These are phyloP conservation scores for Pammene fasciana DNA, from an alignment of 2,888 invertebrate species.

Conservation along the genomic window DNA sequence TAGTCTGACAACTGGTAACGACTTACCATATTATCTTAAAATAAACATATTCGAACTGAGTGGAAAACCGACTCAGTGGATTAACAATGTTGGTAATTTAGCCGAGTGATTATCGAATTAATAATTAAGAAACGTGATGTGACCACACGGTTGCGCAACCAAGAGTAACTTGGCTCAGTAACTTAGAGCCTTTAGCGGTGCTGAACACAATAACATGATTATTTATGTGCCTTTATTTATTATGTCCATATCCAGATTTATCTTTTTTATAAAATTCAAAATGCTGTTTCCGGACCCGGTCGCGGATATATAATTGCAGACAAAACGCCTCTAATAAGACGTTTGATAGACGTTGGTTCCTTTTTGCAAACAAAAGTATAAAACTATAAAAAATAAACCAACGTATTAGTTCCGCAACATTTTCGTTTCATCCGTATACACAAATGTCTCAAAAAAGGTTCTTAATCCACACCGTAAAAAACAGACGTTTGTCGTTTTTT, in stretches of 20 bases:
- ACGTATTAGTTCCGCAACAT: constrained; percentile 19
- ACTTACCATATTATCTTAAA: constrained; percentile 7
- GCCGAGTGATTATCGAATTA: constrained; percentile 11
- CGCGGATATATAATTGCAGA: constrained; percentile 15
- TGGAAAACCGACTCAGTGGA: not conserved
- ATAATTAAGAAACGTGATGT: constrained; percentile 12
- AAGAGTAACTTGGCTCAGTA: not conserved
- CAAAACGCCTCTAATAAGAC: constrained; percentile 21
- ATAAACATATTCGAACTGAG: not conserved
- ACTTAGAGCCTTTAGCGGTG: too few species aligned
- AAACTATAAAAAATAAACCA: constrained; percentile 20
- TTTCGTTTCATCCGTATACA: constrained; percentile 26
- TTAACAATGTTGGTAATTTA: constrained; percentile 11
- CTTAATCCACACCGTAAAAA: constrained; percentile 54
- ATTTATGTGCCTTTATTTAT: not conserved
- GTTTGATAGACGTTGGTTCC: constrained; percentile 27
- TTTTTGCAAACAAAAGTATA: constrained; percentile 9
- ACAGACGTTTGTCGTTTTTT: constrained; percentile 56
- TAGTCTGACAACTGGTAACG: not conserved
- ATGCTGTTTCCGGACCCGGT: not conserved
- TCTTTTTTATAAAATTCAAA: not conserved
- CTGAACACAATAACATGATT: not conserved
- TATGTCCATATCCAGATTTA: not conserved
- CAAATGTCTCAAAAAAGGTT: constrained; percentile 45
- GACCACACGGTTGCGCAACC: not conserved